A percentile compares a stretch with the other conserved stretches of the same genome.
Conservation (phyloP, 2,113 vertebrate genomes). For the Myrmophylax atrothorax region DNA sequence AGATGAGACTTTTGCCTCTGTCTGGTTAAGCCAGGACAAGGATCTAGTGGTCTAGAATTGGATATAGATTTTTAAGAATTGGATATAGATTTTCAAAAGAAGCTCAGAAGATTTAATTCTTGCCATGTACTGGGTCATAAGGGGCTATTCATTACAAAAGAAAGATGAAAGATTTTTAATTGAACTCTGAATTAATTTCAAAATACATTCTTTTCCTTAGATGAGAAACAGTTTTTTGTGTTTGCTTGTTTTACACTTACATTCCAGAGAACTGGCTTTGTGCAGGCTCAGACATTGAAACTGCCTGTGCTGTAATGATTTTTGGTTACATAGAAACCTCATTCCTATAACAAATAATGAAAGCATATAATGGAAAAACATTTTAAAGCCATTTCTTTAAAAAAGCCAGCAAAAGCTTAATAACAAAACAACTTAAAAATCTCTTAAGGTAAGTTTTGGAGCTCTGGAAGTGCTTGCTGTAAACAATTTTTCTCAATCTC, state of each 20-base stretch:
- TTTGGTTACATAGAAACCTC: background rate
- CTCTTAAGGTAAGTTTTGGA: background rate
- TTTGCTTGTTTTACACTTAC: background rate
- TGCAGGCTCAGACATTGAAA: background rate
- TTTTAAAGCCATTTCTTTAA: background rate
- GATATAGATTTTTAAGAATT: constrained; percentile 53
- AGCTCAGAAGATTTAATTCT: constrained; percentile 8
- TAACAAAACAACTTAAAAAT: background rate
- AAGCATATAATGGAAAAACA: background rate
- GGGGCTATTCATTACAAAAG: constrained; percentile 1
- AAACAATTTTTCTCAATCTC: background rate
- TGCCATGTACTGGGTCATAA: background rate
- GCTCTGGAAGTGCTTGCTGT: background rate
- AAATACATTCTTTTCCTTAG: background rate
- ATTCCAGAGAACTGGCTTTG: background rate
- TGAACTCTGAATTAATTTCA: constrained; percentile 32
- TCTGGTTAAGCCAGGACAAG: background rate
- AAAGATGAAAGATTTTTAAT: constrained; percentile 17
- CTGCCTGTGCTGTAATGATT: background rate
- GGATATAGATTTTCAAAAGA: constrained; percentile 42
- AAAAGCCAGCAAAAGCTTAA: constrained; percentile 17
- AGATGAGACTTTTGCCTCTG: background rate
- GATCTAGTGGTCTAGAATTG: constrained; percentile 3
- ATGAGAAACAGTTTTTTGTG: background rate
- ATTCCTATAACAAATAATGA: background rate